phyloP scores from a whole-genome alignment of 2,888 invertebrate species.

The Mactromeris polynyma region DNA sequence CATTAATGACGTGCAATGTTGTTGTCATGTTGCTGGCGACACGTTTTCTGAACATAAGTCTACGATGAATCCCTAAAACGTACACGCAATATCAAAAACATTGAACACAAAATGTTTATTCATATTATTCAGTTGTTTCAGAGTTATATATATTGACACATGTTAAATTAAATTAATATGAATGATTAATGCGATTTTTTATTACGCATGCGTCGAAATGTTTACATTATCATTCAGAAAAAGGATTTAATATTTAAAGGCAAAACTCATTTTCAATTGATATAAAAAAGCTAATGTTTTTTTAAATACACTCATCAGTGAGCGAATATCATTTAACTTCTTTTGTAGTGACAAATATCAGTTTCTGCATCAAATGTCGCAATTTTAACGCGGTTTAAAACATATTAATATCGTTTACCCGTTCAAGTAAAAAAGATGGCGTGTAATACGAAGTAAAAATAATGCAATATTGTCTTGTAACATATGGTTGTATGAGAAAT shows the following conservation, averaged over 20 bases:
- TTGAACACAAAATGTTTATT: too few species aligned
- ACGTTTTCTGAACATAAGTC: too few species aligned
- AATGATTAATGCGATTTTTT: not conserved
- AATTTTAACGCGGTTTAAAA: not conserved
- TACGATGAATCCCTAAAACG: too few species aligned
- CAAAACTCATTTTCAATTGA: too few species aligned
- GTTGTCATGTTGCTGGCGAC: too few species aligned
- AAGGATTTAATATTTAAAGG: not conserved
- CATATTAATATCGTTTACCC: not conserved
- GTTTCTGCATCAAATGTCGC: not conserved
- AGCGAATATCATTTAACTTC: not conserved
- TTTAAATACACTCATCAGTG: not conserved
- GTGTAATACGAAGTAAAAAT: slow-evolving; percentile 5
- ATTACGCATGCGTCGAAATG: not conserved
- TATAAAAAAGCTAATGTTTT: not conserved
- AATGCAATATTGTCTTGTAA: not conserved
- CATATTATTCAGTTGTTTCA: not conserved
- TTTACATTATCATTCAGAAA: not conserved
- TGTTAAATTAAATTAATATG: not conserved
- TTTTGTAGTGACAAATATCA: not conserved
- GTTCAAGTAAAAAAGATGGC: not conserved
- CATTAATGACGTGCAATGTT: too few species aligned
- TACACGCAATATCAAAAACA: too few species aligned
- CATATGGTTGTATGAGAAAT: not conserved
- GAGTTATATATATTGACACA: not conserved